Evolutionary conservation across 2,797 vertebrate species (phyloP).

Genomic region (Mormyrus proboscirostris): DNA sequence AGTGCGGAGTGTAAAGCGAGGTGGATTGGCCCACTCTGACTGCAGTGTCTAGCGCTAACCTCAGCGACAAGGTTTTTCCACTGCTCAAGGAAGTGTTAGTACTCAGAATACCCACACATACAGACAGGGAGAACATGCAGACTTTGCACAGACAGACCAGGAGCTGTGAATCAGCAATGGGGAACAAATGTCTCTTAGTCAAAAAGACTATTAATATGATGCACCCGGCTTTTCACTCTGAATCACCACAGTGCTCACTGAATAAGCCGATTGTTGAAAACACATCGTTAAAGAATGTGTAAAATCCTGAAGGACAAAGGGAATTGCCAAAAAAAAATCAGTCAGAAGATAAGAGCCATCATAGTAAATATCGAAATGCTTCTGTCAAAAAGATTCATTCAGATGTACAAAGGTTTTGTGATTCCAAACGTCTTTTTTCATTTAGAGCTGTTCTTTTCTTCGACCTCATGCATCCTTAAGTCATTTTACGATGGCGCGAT

Average conservation of each 20-base stretch:
- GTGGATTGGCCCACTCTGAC: not conserved
- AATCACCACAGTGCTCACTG: not conserved
- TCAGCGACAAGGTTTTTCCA: not conserved
- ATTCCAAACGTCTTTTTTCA: not conserved
- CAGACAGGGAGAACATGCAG: not conserved
- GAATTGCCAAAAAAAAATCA: not conserved
- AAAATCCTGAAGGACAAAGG: not conserved
- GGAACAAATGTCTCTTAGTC: not conserved
- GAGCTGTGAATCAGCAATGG: not conserved
- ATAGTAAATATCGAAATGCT: not conserved
- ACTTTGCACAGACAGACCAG: not conserved
- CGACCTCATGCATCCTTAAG: not conserved
- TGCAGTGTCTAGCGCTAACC: not conserved
- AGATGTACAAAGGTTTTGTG: not conserved
- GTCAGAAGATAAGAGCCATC: not conserved
- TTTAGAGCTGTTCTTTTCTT: not conserved
- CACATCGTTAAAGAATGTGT: not conserved
- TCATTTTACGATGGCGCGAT: not conserved
- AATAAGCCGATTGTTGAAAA: not conserved
- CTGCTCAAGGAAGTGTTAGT: not conserved
- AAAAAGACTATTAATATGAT: not conserved
- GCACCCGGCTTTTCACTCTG: not conserved
- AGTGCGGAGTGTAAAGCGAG: not conserved
- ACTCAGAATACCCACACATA: not conserved
- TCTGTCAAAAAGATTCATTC: not conserved